These are phyloP conservation scores for Kradibia gibbosae DNA, from an alignment of 1,140 invertebrate species.

Conservation along the genomic window DNA sequence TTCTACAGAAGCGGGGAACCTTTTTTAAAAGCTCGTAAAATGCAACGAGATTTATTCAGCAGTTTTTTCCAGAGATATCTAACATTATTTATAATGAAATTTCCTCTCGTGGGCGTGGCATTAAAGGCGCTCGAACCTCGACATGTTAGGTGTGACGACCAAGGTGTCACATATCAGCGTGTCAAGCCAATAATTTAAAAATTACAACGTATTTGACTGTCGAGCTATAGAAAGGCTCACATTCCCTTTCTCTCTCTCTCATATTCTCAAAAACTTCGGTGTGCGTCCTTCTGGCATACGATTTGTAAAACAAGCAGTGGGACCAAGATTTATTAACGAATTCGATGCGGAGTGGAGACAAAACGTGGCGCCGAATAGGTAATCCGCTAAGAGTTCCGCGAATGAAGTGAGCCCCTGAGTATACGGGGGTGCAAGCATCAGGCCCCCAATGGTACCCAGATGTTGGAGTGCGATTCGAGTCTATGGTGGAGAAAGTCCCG, in stretches of 20 bases:
- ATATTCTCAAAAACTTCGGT: too few relatives aligned
- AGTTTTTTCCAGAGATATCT: not conserved
- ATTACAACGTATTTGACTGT: not conserved
- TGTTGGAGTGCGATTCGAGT: not conserved
- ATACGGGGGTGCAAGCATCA: too few relatives aligned
- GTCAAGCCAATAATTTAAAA: not conserved
- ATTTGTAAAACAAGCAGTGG: not conserved
- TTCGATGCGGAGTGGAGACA: not conserved
- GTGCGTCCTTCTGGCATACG: not conserved
- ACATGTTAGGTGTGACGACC: not conserved
- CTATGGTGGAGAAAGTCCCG: slow-evolving; percentile 21
- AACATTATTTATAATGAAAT: not conserved
- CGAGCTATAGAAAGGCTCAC: not conserved
- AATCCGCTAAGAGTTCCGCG: too few relatives aligned
- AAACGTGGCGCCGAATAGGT: not conserved
- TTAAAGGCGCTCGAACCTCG: slow-evolving; percentile 1
- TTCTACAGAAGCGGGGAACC: not conserved
- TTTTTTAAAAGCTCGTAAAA: not conserved
- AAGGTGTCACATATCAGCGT: not conserved
- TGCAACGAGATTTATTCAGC: not conserved
- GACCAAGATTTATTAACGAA: not conserved
- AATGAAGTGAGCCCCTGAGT: too few relatives aligned
- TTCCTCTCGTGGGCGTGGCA: not conserved
- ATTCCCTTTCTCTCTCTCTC: not conserved
- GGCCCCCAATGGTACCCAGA: too few relatives aligned